phyloP scores from a whole-genome alignment of 1,140 invertebrate genomes.

The Goniozus legneri region DNA sequence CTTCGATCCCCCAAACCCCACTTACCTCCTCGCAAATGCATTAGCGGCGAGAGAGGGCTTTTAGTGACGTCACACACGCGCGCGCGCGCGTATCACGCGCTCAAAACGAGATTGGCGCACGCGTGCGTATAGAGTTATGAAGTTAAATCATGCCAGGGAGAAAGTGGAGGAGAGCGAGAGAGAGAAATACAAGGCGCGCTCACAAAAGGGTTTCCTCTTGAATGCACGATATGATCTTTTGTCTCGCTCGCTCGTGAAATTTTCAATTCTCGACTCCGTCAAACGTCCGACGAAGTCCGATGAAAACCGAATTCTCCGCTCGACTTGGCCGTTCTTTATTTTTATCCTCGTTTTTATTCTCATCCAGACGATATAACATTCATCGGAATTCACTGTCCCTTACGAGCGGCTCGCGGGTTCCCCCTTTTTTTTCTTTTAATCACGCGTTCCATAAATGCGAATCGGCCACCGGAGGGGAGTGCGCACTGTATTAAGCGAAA shows the following conservation, averaged over 20 bases:
- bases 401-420: too few relatives aligned
- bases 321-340: too few relatives aligned
- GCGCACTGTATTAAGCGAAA: not conserved
- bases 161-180: slow-evolving; percentile 16
- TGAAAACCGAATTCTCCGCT: too few relatives aligned
- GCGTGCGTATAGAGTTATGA: slow-evolving; percentile 19
- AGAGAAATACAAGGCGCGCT: too few relatives aligned
- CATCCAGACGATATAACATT: too few relatives aligned
- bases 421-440: not conserved
- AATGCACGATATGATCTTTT: slow-evolving; percentile 37
- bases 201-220: too few relatives aligned
- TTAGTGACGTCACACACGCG: slow-evolving; percentile 50
- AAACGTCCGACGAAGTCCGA: too few relatives aligned
- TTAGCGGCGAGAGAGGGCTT: slow-evolving; percentile 53
- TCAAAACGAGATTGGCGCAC: too few relatives aligned
- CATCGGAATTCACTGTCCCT: too few relatives aligned
- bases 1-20: slow-evolving; percentile 35
- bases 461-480: not conserved
- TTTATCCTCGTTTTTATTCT: too few relatives aligned
- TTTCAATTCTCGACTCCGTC: too few relatives aligned
- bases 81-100: slow-evolving; percentile 3
- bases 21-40: slow-evolving; percentile 50
- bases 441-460: not conserved
- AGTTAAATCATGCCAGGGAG: too few relatives aligned
- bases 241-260: slow-evolving; percentile 32